These are phyloP conservation scores for Dorcus hopei DNA, from an alignment of 2,888 invertebrate species.

Conservation along the genomic window DNA sequence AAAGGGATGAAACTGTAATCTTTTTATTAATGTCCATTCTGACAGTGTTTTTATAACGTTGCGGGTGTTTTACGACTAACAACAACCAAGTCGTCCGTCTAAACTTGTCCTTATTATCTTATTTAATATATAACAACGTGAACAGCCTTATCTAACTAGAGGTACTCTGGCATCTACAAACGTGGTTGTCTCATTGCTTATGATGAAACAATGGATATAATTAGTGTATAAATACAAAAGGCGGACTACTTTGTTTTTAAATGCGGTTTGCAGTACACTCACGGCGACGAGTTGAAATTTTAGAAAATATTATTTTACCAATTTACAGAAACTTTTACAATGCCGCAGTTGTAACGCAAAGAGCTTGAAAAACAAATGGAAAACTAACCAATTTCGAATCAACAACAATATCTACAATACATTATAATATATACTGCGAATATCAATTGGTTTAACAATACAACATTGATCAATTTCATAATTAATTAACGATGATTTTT, in stretches of 20 bases:
- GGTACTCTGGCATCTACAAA: slow-evolving; percentile 52
- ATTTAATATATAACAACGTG: slow-evolving; percentile 51
- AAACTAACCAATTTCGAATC: slow-evolving; percentile 39
- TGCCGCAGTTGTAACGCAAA: neutral
- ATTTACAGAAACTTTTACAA: too few relatives aligned
- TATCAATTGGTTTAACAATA: slow-evolving; percentile 57
- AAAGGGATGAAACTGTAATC: slow-evolving; percentile 43
- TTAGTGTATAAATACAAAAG: slow-evolving; percentile 49
- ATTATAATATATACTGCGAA: slow-evolving; percentile 48
- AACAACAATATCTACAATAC: slow-evolving; percentile 51
- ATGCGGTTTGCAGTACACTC: neutral
- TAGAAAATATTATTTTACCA: too few relatives aligned
- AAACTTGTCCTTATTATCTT: slow-evolving; percentile 35
- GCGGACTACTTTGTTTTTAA: slow-evolving; percentile 32
- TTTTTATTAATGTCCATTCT: slow-evolving; percentile 49
- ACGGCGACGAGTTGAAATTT: neutral
- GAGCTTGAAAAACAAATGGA: slow-evolving; percentile 31
- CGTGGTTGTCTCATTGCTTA: slow-evolving; percentile 44
- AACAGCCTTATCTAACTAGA: slow-evolving; percentile 52
- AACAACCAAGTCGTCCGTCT: slow-evolving; percentile 44
- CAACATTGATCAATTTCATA: slow-evolving; percentile 62
- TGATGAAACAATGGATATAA: slow-evolving; percentile 45
- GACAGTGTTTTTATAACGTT: slow-evolving; percentile 45
- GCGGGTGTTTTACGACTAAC: slow-evolving; percentile 46
- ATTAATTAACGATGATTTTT: slow-evolving; percentile 60